Base-by-base conservation (phyloP, 2,888 invertebrate species). In the Escarpia spicata region DNA sequence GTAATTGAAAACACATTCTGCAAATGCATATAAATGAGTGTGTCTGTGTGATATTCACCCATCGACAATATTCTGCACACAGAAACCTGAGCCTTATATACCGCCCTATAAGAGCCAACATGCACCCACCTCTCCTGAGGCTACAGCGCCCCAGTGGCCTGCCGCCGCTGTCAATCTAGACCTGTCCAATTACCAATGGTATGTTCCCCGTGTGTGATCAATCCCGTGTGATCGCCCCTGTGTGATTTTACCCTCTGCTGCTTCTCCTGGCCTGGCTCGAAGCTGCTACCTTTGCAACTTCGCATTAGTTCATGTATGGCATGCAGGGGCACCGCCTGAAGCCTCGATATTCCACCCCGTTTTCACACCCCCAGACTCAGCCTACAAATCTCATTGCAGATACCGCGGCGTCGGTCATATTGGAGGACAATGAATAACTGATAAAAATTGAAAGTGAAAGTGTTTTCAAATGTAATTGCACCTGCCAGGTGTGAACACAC, bases 121-220 rank as follows among this genome's bases (percentile, higher is more conserved):
- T 26, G 31, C 58, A 19, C 43, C 60, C 26, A n/a, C 3, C 8
- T 19, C 19, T 19, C n/a, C 91, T 8, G n/a, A 91, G 43, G 15
- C 60, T 12, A 45, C n/a, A 31, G 91, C 60, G 12, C 26, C 75
- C 75, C 75, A 75, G 26, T 75, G 75, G 26, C 26, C 75, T 6
- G 75, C 90, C 1, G 91, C 92, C 19, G 37, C 12, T 26, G 60
- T 52, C 31, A n/a, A 44, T 26, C 58, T 92, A 31, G 92, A 92
- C 92, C 91, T 92, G 43, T 52, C 90, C 45, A 91, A 58, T 12
- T 92, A 91, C 91, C 91, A 91, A 90, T 92, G 92, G 92, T 92
- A 92, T 31, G 92, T 92, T 60, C 58, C 60, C 12, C 12, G 12
- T 43, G 19, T 45, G 26, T 90, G 52, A 92, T 52, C 10, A 45